Evolutionary conservation across 2,113 vertebrate species (phyloP).

Genomic region (Daubentonia madagascariensis): DNA sequence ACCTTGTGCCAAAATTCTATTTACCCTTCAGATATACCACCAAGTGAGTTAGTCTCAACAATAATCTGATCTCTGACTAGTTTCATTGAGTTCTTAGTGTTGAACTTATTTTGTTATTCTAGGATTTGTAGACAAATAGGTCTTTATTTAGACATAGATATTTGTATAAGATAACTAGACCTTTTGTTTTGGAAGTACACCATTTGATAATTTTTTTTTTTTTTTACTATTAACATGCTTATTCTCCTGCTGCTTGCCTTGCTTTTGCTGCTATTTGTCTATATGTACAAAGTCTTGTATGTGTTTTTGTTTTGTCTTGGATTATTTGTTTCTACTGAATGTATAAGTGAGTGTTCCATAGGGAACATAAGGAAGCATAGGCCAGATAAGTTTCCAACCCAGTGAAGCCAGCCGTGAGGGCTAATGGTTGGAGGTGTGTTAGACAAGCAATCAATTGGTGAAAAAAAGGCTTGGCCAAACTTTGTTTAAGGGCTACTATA

Average conservation of each 20-base stretch:
- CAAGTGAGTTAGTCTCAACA: not conserved
- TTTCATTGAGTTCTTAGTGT: not conserved
- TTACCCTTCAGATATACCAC: not conserved
- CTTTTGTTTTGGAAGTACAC: slow-evolving; percentile 5
- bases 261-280: not conserved
- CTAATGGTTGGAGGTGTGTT: not conserved
- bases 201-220: not conserved
- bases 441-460: not conserved
- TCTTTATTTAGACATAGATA: slow-evolving; percentile 28
- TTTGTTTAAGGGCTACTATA: not conserved
- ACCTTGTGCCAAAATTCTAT: not conserved
- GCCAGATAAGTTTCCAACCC: not conserved
- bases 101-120: slow-evolving; percentile 25
- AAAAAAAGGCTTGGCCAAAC: not conserved
- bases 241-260: not conserved
- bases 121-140: not conserved
- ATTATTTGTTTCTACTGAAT: not conserved
- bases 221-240: not conserved
- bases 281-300: not conserved
- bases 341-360: not conserved
- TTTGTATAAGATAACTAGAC: not conserved
- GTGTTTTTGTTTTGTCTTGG: not conserved
- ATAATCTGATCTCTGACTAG: not conserved
- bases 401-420: not conserved
- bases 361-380: not conserved